These are phyloP conservation scores for Euphydryas editha DNA, from an alignment of 2,888 invertebrate genomes.

Conservation along the genomic window DNA sequence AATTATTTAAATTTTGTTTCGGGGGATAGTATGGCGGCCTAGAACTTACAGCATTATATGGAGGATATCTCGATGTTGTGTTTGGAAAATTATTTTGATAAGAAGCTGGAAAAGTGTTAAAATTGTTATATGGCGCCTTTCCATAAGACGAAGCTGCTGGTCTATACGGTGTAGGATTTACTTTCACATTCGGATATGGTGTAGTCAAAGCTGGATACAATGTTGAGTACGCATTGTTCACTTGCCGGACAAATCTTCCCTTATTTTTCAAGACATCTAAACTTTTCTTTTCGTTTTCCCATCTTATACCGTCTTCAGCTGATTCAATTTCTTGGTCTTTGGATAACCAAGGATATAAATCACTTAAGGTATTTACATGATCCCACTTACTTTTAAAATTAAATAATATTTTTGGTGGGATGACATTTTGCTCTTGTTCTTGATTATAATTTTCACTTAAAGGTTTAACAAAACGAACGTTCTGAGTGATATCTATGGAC, in stretches of 20 bases:
- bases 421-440: slow-evolving; percentile 29
- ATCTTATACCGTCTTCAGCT: not conserved
- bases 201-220: slow-evolving; percentile 55
- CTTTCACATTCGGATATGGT: slow-evolving; percentile 9
- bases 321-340: not conserved
- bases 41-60: slow-evolving; percentile 11
- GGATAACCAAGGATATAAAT: too few relatives aligned
- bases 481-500: slow-evolving; percentile 26
- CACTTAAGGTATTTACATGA: not conserved
- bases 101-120: slow-evolving; percentile 5
- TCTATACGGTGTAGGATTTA: slow-evolving; percentile 15
- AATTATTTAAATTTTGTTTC: slow-evolving; percentile 8
- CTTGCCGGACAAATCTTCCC: slow-evolving; percentile 51
- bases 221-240: slow-evolving; percentile 45
- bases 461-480: slow-evolving; percentile 15
- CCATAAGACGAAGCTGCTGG: slow-evolving; percentile 7
- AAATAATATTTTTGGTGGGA: slow-evolving; percentile 2
- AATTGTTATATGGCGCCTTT: not conserved
- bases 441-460: not conserved
- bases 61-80: slow-evolving; percentile 17
- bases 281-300: slow-evolving; percentile 1
- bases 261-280: slow-evolving; percentile 12
- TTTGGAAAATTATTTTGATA: slow-evolving; percentile 27
- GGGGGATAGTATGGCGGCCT: slow-evolving; percentile 20
- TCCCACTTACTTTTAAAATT: not conserved